These are phyloP conservation scores for Sarcophaga bullata DNA, from an alignment of 1,140 invertebrate genomes.

Conservation along the genomic window DNA sequence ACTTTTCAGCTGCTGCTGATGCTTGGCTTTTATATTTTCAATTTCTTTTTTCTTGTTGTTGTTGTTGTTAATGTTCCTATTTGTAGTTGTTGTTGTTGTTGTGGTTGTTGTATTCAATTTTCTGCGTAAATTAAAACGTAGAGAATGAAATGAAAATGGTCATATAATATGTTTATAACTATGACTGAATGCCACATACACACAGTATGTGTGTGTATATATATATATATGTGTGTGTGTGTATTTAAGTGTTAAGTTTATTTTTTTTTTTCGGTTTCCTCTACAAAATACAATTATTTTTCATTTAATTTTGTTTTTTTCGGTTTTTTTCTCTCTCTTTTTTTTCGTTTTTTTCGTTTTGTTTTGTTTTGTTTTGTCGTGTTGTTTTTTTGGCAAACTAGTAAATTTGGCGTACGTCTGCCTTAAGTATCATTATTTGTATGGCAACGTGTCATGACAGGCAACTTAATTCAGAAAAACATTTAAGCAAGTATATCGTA, in stretches of 20 bases:
- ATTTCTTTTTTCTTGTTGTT: slow-evolving; percentile 14
- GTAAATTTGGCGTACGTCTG: slow-evolving; percentile 56
- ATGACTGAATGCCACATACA: too few relatives aligned
- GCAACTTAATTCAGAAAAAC: slow-evolving; percentile 40
- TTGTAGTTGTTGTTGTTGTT: too few relatives aligned
- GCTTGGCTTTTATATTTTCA: too few relatives aligned
- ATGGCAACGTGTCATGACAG: slow-evolving; percentile 38
- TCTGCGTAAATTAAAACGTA: not conserved
- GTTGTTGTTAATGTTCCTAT: too few relatives aligned
- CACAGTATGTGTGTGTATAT: not conserved
- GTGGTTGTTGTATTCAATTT: not conserved
- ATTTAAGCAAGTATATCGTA: not conserved
- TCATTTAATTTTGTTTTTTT: slow-evolving; percentile 22
- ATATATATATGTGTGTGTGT: too few relatives aligned
- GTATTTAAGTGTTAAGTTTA: slow-evolving; percentile 27
- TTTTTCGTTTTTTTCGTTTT: slow-evolving; percentile 9
- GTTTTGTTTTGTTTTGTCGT: too few relatives aligned
- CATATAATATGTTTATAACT: not conserved
- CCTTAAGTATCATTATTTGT: slow-evolving; percentile 37
- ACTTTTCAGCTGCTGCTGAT: not conserved
- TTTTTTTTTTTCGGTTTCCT: not conserved
- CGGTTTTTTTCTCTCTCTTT: not conserved
- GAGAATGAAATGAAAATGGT: slow-evolving; percentile 8
- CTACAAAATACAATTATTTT: slow-evolving; percentile 29
- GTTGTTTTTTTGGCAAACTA: slow-evolving; percentile 58